Percentiles rank a stretch among this genome's conserved stretches.
These are phyloP conservation scores for Zelostemma sp. DNA, from an alignment of 1,140 invertebrate genomes.

Conservation along the genomic window DNA sequence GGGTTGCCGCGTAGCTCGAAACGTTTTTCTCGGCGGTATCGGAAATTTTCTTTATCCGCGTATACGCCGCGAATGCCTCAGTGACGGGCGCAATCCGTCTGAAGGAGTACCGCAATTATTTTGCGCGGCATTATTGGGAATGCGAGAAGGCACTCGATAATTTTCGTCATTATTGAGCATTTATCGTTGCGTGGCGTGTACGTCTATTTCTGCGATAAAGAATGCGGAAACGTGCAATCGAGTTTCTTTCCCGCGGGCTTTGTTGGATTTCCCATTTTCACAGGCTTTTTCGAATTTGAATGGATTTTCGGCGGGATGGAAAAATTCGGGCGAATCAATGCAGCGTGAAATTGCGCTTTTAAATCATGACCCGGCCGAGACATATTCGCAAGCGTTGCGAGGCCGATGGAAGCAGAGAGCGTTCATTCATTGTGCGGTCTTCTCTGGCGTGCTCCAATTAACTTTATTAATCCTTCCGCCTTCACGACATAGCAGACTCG, in stretches of 20 bases:
- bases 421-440: slow-evolving; percentile 52
- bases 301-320: neutral
- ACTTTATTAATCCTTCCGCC: slow-evolving; percentile 62
- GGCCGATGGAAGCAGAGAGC: slow-evolving; percentile 40
- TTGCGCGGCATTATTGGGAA: slow-evolving; percentile 12
- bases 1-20: neutral
- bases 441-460: slow-evolving; percentile 58
- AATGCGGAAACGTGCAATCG: slow-evolving; percentile 29
- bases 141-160: slow-evolving; percentile 24
- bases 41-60: too few species aligned
- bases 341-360: neutral
- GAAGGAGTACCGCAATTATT: slow-evolving; percentile 1
- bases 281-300: neutral
- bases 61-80: neutral
- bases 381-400: slow-evolving; percentile 47
- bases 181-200: slow-evolving; percentile 27
- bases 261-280: neutral
- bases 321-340: neutral
- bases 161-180: slow-evolving; percentile 34
- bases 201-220: slow-evolving; percentile 11
- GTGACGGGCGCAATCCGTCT: slow-evolving; percentile 7
- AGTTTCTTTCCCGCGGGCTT: neutral
- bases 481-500: slow-evolving; percentile 53
- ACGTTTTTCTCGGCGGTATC: neutral
- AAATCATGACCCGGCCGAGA: slow-evolving; percentile 37